phyloP scores from a whole-genome alignment of 2,888 invertebrate genomes.

The Imbricaverruca yamaguchii region DNA sequence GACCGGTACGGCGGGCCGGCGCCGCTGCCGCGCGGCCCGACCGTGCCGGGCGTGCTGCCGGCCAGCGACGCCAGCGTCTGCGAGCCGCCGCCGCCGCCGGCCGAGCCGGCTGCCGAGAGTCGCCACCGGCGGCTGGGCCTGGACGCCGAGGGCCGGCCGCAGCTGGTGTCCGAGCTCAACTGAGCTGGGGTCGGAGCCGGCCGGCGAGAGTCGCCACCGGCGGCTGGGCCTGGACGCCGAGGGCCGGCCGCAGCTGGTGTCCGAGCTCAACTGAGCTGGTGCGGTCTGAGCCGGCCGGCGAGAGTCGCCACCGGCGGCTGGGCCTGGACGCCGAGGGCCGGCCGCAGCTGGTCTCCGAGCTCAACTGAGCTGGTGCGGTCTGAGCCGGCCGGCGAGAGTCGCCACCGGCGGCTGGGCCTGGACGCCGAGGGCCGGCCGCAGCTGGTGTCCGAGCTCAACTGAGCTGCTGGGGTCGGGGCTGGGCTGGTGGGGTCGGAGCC shows the following conservation, averaged over 20 bases:
- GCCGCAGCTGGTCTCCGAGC: no score
- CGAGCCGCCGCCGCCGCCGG: constrained; percentile 34
- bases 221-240: no score
- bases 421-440: no score
- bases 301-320: constrained; percentile 24
- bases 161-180: constrained; percentile 52
- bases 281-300: not conserved
- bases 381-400: not conserved
- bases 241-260: no score
- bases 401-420: no score
- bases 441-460: no score
- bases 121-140: constrained; percentile 44
- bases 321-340: no score
- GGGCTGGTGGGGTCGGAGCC: not conserved
- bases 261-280: no score
- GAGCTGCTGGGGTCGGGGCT: no score
- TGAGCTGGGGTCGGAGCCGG: not conserved
- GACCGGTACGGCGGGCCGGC: constrained; percentile 16
- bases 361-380: no score
- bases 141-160: constrained; percentile 52
- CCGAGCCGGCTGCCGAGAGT: constrained; percentile 27
- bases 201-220: constrained; percentile 18
- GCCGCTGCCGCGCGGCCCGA: not conserved
- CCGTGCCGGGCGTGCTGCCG: constrained; percentile 21
- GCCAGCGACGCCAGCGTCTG: constrained; percentile 48